Evolutionary conservation across 2,888 invertebrate species (phyloP).

Genomic region (Coleophora flavipennella): DNA sequence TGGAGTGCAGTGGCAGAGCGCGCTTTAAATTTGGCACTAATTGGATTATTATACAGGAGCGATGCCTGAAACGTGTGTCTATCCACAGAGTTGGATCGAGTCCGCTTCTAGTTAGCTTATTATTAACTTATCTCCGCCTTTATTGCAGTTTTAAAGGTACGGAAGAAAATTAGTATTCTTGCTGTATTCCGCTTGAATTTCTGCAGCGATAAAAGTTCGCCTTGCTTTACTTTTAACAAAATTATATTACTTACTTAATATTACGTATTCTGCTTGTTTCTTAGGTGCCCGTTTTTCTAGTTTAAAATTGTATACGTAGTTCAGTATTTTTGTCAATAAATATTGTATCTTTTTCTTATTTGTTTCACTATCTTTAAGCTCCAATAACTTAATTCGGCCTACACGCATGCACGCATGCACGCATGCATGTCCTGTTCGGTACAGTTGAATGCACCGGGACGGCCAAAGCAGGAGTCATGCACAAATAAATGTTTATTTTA

Average conservation of each 20-base stretch:
- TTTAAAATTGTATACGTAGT: too few relatives aligned
- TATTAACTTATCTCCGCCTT: slow-evolving; percentile 4
- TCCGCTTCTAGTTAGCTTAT: slow-evolving; percentile 1
- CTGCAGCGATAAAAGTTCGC: too few relatives aligned
- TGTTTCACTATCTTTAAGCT: too few relatives aligned
- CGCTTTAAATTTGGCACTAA: slow-evolving; percentile 43
- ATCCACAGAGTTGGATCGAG: slow-evolving; percentile 9
- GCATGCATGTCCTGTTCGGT: too few relatives aligned
- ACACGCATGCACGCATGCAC: not conserved
- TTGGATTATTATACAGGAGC: slow-evolving; percentile 47
- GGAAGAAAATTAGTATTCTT: slow-evolving; percentile 4
- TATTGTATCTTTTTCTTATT: too few relatives aligned
- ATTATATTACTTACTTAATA: not conserved
- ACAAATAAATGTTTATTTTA: slow-evolving; percentile 61
- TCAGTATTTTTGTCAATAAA: too few relatives aligned
- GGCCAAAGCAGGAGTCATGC: slow-evolving; percentile 23
- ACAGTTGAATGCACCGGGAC: not conserved
- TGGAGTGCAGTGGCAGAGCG: slow-evolving; percentile 26
- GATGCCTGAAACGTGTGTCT: slow-evolving; percentile 23
- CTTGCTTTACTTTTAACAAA: not conserved
- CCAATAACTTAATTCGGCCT: too few relatives aligned
- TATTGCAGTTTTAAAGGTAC: slow-evolving; percentile 4
- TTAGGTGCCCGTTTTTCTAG: too few relatives aligned
- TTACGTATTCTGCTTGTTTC: not conserved
- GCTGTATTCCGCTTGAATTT: slow-evolving; percentile 1